Conservation (phyloP, 2,888 invertebrate genomes). For the Diplazon laetatorius region DNA sequence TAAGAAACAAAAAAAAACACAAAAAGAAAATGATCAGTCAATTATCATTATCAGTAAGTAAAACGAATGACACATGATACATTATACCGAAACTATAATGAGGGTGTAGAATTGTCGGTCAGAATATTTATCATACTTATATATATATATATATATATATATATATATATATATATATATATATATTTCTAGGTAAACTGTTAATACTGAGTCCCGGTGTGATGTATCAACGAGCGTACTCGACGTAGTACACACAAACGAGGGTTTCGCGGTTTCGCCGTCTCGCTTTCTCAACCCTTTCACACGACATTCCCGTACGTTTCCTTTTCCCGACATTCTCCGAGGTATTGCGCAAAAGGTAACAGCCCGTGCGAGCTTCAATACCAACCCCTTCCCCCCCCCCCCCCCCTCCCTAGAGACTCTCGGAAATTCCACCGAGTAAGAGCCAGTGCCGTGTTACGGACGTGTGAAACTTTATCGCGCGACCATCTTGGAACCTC, state of each 20-base stretch:
- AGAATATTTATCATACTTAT: neutral
- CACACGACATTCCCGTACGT: neutral
- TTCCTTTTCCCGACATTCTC: neutral
- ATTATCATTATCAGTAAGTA: too few species aligned
- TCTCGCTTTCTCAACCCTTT: slow-evolving; percentile 24
- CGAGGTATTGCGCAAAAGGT: slow-evolving; percentile 3
- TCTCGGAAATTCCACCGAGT: slow-evolving; percentile 39
- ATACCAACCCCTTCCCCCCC: too few species aligned
- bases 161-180: slow-evolving; percentile 8
- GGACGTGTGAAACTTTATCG: slow-evolving; percentile 66
- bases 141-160: slow-evolving; percentile 3
- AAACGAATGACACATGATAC: too few species aligned
- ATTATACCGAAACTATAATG: too few species aligned
- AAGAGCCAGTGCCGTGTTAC: slow-evolving; percentile 54
- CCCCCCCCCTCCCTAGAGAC: slow-evolving; percentile 4
- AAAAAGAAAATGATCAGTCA: too few species aligned
- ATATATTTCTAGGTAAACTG: neutral
- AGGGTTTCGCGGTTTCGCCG: slow-evolving; percentile 4
- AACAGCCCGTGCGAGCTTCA: slow-evolving; percentile 15
- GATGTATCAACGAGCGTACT: slow-evolving; percentile 47
- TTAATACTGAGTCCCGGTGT: slow-evolving; percentile 25
- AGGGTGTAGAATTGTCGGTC: too few species aligned
- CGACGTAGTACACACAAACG: slow-evolving; percentile 19
- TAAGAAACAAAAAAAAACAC: too few species aligned
- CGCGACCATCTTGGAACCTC: slow-evolving; percentile 48